These are phyloP conservation scores for Polypedilum vanderplanki DNA, from an alignment of 1,140 invertebrate genomes.

Conservation along the genomic window DNA sequence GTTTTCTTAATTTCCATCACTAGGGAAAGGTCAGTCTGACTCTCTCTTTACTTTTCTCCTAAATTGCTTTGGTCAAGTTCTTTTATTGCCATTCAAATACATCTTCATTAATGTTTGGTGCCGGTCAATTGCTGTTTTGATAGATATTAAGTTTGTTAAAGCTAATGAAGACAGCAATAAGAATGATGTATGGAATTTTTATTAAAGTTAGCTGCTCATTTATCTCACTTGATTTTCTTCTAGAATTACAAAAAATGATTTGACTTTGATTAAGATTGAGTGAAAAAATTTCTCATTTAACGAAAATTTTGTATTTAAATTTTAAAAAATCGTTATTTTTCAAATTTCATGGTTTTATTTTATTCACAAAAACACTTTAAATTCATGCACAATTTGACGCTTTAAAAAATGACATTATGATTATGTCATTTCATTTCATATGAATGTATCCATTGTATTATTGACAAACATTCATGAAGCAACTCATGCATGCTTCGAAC, in stretches of 20 bases:
- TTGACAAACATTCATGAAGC: no score
- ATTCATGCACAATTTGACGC: background rate
- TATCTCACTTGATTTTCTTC: no score
- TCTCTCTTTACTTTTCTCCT: background rate
- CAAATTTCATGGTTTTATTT: background rate
- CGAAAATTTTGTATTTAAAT: no score
- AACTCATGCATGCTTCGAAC: no score
- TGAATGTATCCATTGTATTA: no score
- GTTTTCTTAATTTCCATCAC: background rate
- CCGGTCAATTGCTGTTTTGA: background rate
- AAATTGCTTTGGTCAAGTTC: background rate
- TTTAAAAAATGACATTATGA: background rate
- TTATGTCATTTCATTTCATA: no score
- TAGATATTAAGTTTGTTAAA: constrained; percentile 11
- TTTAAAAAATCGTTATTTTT: background rate
- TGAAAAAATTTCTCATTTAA: no score
- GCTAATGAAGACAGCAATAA: background rate
- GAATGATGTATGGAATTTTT: background rate
- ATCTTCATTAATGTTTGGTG: constrained; percentile 12
- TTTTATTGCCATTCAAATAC: constrained; percentile 1
- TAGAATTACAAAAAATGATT: no score
- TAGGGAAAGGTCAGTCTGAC: constrained; percentile 17
- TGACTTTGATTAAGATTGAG: no score
- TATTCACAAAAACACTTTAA: background rate
- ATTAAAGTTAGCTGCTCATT: no score